These are phyloP conservation scores for Pseudotriccus pelzelni DNA, from an alignment of 2,797 vertebrate genomes.

Conservation along the genomic window DNA sequence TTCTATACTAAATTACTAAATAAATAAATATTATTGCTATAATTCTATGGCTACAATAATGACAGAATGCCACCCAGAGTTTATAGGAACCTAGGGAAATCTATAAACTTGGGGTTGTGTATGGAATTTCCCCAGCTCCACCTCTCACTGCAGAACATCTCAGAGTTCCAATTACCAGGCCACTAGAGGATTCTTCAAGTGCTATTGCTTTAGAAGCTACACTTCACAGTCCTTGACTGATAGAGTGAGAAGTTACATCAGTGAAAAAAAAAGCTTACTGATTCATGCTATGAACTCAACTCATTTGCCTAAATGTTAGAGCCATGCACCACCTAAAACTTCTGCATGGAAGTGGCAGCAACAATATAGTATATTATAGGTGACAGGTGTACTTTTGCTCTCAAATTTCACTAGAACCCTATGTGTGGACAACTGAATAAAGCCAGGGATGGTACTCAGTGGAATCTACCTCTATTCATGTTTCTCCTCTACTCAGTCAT, in stretches of 20 bases:
- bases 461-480: not conserved
- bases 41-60: not conserved
- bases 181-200: not conserved
- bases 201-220: not conserved
- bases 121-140: not conserved
- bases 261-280: not conserved
- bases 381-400: not conserved
- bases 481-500: not conserved
- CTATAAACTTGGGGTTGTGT: not conserved
- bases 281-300: not conserved
- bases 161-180: not conserved
- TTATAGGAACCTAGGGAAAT: not conserved
- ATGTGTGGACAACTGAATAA: not conserved
- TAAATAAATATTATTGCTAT: not conserved
- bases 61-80: not conserved
- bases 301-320: not conserved
- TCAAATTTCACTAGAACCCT: not conserved
- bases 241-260: not conserved
- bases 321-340: not conserved
- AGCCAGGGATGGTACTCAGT: not conserved
- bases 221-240: not conserved
- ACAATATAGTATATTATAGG: fast-evolving
- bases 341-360: not conserved
- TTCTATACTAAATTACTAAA: not conserved
- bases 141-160: not conserved